Conservation (phyloP, 2,113 vertebrate species). For the Oreamnos americanus region DNA sequence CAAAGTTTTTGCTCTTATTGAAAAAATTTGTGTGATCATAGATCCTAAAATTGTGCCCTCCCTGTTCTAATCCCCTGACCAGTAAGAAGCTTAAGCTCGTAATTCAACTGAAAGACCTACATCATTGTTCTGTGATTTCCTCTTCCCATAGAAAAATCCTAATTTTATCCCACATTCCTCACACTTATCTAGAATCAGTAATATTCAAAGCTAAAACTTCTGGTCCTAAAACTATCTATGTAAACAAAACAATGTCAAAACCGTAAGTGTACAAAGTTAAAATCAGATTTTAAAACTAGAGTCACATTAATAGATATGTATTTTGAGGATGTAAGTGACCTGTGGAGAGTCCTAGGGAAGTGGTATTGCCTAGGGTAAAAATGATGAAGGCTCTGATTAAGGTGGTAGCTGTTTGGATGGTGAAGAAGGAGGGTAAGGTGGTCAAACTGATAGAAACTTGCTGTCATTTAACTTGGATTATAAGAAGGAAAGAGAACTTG, state of each 20-base stretch:
- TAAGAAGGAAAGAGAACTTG: neutral
- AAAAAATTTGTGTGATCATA: conserved; percentile 42
- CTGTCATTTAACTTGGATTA: neutral
- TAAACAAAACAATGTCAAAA: neutral
- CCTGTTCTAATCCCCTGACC: neutral
- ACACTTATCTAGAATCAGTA: neutral
- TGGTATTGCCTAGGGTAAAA: neutral
- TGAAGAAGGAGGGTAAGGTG: neutral
- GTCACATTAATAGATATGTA: neutral
- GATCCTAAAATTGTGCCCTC: neutral
- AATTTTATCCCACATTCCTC: neutral
- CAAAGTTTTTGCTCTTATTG: conserved; percentile 61
- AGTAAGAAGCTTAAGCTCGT: neutral
- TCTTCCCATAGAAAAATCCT: neutral
- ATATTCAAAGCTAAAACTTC: neutral
- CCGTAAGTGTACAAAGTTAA: neutral
- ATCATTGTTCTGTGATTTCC: neutral
- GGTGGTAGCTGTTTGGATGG: neutral
- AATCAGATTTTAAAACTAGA: neutral
- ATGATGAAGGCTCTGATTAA: neutral
- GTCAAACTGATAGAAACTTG: neutral
- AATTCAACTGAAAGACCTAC: neutral
- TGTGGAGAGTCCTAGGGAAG: neutral
- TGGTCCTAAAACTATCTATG: neutral
- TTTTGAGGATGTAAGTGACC: neutral